A percentile compares a stretch with the other conserved stretches of the same genome.
Conservation (phyloP, 2,113 vertebrate species). For the Circaetus gallicus region DNA sequence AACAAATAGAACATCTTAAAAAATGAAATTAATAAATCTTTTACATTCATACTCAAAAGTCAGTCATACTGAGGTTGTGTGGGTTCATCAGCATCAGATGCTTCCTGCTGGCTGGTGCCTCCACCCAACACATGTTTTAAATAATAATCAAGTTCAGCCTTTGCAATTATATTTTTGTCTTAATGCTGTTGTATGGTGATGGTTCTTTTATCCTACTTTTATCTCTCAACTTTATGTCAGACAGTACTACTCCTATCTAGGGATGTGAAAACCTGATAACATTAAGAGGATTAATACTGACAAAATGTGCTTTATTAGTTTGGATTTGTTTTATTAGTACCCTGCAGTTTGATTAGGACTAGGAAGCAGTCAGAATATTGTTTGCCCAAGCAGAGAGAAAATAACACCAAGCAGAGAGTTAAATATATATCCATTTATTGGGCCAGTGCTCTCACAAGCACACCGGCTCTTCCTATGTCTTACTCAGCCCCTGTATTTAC, state of each 20-base stretch:
- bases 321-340: conserved; percentile 75
- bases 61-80: conserved; percentile 49
- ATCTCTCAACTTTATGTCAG: conserved; percentile 67
- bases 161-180: conserved; percentile 68
- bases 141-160: conserved; percentile 67
- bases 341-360: conserved; percentile 71
- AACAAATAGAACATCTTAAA: conserved; percentile 66
- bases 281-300: conserved; percentile 73
- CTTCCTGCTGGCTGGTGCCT: conserved; percentile 55
- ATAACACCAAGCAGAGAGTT: conserved; percentile 67
- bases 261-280: conserved; percentile 69
- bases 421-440: conserved; percentile 53
- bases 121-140: conserved; percentile 70
- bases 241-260: conserved; percentile 51
- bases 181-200: conserved; percentile 59
- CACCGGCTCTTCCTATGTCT: conserved; percentile 7
- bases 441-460: conserved; percentile 4
- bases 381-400: conserved; percentile 71
- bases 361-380: conserved; percentile 50
- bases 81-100: conserved; percentile 57
- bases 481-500: neutral
- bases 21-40: conserved; percentile 68
- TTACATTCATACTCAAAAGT: conserved; percentile 57
- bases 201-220: conserved; percentile 66
- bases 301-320: conserved; percentile 73